These are phyloP conservation scores for Patagioenas fasciata DNA, from an alignment of 2,113 vertebrate genomes.

Conservation along the genomic window DNA sequence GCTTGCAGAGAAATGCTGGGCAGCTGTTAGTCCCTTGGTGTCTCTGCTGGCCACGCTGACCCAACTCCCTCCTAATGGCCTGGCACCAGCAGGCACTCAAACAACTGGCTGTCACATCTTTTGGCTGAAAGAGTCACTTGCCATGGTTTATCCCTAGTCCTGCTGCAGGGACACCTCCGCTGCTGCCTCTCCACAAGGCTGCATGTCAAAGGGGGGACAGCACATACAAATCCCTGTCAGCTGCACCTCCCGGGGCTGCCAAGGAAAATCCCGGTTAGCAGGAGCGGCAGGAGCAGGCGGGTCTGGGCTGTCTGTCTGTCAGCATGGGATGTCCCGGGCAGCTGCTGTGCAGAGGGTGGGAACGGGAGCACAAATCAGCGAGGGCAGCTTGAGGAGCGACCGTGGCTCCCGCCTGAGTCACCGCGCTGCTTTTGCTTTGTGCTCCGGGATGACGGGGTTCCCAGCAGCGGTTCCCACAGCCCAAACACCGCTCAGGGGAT, in stretches of 20 bases:
- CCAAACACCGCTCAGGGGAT: background rate
- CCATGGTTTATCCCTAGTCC: background rate
- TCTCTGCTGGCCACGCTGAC: background rate
- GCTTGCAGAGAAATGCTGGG: background rate
- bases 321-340: background rate
- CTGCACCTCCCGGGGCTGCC: background rate
- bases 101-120: background rate
- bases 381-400: background rate
- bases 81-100: background rate
- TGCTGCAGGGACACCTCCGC: background rate
- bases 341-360: background rate
- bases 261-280: background rate
- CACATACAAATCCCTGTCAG: background rate
- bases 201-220: background rate
- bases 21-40: background rate
- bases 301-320: background rate
- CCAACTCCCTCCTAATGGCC: background rate
- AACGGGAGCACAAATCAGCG: background rate
- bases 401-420: background rate
- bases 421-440: accelerated
- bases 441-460: background rate
- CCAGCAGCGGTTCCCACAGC: background rate
- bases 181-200: background rate
- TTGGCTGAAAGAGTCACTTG: background rate
- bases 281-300: background rate